Evolutionary conservation across 2,888 invertebrate species (phyloP).

Genomic region (Polyploca ridens): DNA sequence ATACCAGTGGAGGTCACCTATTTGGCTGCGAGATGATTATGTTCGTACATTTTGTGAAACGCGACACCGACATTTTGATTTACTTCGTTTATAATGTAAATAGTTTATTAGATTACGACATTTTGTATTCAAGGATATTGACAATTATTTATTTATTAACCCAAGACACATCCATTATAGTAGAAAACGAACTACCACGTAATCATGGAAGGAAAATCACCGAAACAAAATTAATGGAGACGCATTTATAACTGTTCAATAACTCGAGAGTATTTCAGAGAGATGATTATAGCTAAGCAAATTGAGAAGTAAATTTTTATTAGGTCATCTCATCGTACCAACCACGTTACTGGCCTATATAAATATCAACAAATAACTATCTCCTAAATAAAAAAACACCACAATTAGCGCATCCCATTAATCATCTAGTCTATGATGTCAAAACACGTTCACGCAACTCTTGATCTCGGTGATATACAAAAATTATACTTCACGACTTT

Average conservation of each 20-base stretch:
- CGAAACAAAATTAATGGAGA: too few species aligned
- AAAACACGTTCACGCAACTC: constrained; percentile 71
- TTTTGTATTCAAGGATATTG: constrained; percentile 18
- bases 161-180: too few species aligned
- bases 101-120: constrained; percentile 26
- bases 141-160: constrained; percentile 15
- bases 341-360: constrained; percentile 64
- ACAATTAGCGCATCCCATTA: constrained; percentile 73
- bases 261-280: too few species aligned
- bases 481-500: constrained; percentile 54
- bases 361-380: constrained; percentile 60
- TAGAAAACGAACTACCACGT: too few species aligned
- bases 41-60: constrained; percentile 49
- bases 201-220: too few species aligned
- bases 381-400: constrained; percentile 67
- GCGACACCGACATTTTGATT: constrained; percentile 45
- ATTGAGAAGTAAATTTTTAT: constrained; percentile 11
- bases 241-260: too few species aligned
- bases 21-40: constrained; percentile 44
- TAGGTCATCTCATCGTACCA: constrained; percentile 19
- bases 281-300: too few species aligned
- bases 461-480: constrained; percentile 68
- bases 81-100: constrained; percentile 38
- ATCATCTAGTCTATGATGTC: constrained; percentile 74
- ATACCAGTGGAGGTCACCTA: constrained; percentile 58